A percentile compares a stretch with the other conserved stretches of the same genome.
Evolutionary conservation across 2,797 vertebrate genomes (phyloP).

Genomic region (Galago senegalensis): DNA sequence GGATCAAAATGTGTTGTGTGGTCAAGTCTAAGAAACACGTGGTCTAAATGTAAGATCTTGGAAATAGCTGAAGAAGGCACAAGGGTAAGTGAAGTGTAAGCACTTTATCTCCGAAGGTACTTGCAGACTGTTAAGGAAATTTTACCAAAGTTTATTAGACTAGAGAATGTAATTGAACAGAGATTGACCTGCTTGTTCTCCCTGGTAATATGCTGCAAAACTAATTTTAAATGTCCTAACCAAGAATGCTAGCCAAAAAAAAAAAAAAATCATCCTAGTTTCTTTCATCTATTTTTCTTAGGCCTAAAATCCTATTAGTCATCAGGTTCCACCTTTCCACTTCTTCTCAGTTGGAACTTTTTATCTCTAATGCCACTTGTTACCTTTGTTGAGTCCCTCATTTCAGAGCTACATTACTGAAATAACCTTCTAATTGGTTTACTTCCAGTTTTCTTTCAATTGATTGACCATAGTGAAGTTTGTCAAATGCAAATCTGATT

Average conservation of each 20-base stretch:
- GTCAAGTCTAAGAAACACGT: conserved; percentile 87
- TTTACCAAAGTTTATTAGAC: not conserved
- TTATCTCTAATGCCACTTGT: not conserved
- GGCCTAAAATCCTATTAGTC: not conserved
- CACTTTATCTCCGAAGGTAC: not conserved
- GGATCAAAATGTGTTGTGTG: conserved; percentile 91
- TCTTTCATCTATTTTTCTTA: not conserved
- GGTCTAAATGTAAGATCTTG: conserved; percentile 91
- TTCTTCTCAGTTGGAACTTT: not conserved
- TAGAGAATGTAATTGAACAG: not conserved
- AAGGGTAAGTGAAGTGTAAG: conserved; percentile 86
- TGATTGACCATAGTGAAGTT: not conserved
- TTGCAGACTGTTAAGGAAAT: not conserved
- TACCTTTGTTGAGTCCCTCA: not conserved
- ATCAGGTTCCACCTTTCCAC: not conserved
- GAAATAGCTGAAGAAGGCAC: conserved; percentile 89
- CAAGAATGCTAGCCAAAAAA: not conserved
- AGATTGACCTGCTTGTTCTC: not conserved
- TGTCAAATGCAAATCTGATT: not conserved
- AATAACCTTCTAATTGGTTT: not conserved
- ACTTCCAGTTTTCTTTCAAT: not conserved
- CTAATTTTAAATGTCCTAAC: not conserved
- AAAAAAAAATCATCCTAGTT: not conserved
- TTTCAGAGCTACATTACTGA: not conserved
- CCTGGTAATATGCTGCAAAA: not conserved